A percentile compares a stretch with the other conserved stretches of the same genome.
Conservation (phyloP, 2,888 invertebrate species). For the Tenthredo amoena region DNA sequence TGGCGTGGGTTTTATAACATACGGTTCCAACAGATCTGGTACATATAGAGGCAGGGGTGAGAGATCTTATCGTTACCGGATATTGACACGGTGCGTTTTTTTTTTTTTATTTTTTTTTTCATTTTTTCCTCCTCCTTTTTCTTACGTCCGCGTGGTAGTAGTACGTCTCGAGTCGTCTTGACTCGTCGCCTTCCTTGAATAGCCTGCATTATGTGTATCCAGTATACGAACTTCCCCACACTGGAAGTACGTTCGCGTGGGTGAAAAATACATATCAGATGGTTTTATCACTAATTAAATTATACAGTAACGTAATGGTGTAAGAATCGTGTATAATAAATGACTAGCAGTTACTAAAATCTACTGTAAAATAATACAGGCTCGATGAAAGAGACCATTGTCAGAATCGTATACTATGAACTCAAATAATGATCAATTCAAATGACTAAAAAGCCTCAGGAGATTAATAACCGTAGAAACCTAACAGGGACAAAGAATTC, state of each 20-base stretch:
- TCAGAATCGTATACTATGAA: background rate
- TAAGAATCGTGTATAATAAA: background rate
- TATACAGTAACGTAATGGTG: background rate
- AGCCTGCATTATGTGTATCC: conserved; percentile 3
- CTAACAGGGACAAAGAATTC: background rate
- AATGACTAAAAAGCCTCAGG: background rate
- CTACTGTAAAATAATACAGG: background rate
- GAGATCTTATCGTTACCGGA: conserved; percentile 29
- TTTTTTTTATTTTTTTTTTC: background rate
- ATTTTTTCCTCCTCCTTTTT: background rate
- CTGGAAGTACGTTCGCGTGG: background rate
- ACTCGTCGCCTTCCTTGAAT: conserved; percentile 23
- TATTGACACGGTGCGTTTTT: conserved; percentile 35
- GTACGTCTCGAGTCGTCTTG: background rate
- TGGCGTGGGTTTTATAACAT: background rate
- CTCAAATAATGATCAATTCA: background rate
- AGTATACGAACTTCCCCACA: background rate
- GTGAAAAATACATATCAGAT: background rate
- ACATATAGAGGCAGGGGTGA: background rate
- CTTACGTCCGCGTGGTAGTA: background rate
- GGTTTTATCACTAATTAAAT: conserved; percentile 12
- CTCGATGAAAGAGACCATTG: background rate
- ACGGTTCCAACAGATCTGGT: background rate
- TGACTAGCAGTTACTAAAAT: conserved; percentile 2
- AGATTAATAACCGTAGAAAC: background rate